Conservation (phyloP, 2,888 invertebrate species). For the Blastobasis adustella region DNA sequence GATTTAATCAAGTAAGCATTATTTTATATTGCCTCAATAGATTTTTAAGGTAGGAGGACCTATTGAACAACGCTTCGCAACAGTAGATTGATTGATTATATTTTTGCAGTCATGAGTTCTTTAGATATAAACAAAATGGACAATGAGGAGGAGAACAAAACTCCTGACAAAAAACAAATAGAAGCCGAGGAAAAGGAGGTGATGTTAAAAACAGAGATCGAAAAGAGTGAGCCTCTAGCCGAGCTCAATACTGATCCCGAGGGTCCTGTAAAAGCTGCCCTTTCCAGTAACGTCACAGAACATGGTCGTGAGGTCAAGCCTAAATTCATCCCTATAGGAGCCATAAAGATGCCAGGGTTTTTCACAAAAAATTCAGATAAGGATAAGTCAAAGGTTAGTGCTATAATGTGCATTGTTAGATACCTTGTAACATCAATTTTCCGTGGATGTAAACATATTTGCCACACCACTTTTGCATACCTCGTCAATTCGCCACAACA, state of each 20-base stretch:
- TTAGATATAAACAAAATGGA: constrained; percentile 57
- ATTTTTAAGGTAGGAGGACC: too few relatives aligned
- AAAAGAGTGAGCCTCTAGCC: constrained; percentile 56
- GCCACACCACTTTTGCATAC: too few relatives aligned
- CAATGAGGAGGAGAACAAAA: constrained; percentile 52
- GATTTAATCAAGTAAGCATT: too few relatives aligned
- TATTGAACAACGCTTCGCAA: too few relatives aligned
- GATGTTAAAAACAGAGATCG: constrained; percentile 76
- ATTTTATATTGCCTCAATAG: too few relatives aligned
- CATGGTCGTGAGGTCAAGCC: constrained; percentile 85
- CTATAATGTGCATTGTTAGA: not conserved
- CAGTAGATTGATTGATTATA: not conserved
- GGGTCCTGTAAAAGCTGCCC: constrained; percentile 65
- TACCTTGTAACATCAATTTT: too few relatives aligned
- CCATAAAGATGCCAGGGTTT: constrained; percentile 91
- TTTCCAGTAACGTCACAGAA: constrained; percentile 72
- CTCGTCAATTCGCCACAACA: too few relatives aligned
- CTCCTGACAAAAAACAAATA: constrained; percentile 79
- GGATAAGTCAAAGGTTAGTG: constrained; percentile 80
- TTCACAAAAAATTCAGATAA: constrained; percentile 85
- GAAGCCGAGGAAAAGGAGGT: constrained; percentile 79
- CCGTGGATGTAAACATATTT: too few relatives aligned
- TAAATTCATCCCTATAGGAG: constrained; percentile 89
- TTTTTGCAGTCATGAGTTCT: constrained; percentile 39
- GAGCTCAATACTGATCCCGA: constrained; percentile 63